Evolutionary conservation across 2,113 vertebrate species (phyloP).

Genomic region (Ceyx margarethae): DNA sequence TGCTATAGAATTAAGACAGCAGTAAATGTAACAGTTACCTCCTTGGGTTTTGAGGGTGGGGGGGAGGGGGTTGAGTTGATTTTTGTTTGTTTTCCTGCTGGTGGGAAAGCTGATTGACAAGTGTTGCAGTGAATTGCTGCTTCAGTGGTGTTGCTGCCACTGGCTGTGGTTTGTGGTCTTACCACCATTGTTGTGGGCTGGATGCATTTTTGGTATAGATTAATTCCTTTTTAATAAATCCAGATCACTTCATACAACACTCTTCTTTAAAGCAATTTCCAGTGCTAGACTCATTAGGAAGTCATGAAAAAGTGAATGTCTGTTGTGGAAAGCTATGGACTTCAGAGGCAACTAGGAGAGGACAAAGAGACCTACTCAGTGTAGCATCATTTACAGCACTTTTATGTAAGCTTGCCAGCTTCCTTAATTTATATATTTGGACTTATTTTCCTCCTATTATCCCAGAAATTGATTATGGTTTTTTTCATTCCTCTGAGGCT

Average conservation of each 20-base stretch:
- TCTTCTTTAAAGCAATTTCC: neutral
- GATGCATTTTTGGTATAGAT: neutral
- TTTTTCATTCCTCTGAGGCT: neutral
- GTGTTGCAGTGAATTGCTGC: neutral
- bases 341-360: neutral
- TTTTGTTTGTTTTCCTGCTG: neutral
- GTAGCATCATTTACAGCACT: neutral
- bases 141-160: neutral
- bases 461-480: neutral
- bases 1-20: neutral
- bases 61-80: neutral
- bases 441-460: conserved; percentile 8
- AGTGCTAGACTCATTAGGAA: neutral
- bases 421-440: conserved; percentile 43
- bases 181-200: neutral
- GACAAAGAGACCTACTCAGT: neutral
- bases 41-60: neutral
- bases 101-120: neutral
- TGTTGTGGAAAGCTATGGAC: neutral
- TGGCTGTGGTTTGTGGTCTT: neutral
- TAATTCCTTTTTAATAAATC: neutral
- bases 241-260: neutral
- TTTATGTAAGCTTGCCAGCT: neutral
- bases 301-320: neutral
- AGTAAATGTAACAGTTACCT: neutral